Conservation (phyloP, 2,888 invertebrate genomes). For the Teleiodes luculella region DNA sequence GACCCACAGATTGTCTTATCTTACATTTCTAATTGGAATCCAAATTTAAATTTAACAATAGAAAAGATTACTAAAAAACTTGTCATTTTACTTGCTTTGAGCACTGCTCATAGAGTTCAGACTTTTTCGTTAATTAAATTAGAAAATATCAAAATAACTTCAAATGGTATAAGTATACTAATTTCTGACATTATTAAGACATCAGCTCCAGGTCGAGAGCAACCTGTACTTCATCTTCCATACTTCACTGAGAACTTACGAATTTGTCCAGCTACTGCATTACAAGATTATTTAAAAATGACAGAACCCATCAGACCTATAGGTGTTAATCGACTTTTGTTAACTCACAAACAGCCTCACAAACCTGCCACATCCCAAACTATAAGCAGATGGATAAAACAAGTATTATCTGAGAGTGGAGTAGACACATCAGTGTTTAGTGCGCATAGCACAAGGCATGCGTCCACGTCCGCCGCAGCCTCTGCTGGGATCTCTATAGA, state of each 20-base stretch:
- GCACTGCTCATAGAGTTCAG: background rate
- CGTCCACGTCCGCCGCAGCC: conserved; percentile 13
- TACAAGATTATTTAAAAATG: background rate
- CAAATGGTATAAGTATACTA: background rate
- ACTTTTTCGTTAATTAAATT: background rate
- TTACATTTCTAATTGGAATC: conserved; percentile 5
- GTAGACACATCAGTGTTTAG: conserved; percentile 10
- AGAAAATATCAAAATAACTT: background rate
- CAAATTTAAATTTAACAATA: conserved; percentile 7
- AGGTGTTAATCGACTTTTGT: background rate
- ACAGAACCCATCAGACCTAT: background rate
- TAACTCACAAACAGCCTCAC: conserved; percentile 2
- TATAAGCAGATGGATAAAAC: conserved; percentile 13
- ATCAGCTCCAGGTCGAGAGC: background rate
- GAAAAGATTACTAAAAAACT: conserved; percentile 14
- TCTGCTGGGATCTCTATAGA: conserved; percentile 11
- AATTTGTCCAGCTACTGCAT: background rate
- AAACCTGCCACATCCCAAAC: conserved; percentile 13
- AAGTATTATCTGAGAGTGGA: conserved; percentile 7
- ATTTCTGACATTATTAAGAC: conserved; percentile 1
- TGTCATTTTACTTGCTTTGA: background rate
- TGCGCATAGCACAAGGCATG: conserved; percentile 17
- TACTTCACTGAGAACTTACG: background rate
- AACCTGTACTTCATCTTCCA: background rate
- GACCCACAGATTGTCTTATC: background rate